Evolutionary conservation across 2,113 vertebrate species (phyloP), one percentile per base, ranked within the genome.

Genomic region (Todiramphus chloris): DNA sequence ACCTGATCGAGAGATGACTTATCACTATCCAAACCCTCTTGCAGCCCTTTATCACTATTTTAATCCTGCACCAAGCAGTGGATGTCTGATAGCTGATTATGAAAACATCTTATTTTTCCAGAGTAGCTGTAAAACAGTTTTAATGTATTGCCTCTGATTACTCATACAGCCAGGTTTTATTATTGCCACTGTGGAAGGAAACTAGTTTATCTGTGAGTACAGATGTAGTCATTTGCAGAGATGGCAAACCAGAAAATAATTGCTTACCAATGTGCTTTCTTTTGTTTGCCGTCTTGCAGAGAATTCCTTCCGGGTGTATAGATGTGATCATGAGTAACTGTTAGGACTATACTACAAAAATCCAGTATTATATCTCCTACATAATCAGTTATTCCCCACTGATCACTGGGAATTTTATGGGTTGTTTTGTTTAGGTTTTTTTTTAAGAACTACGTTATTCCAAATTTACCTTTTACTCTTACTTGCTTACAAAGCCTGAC

Each of bases 131-230:
- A 87, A 96, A 93, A 37, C 46, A 62, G 7, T 69, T 92, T 89
- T 91, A 96, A 93, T 81, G 24, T 79, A 80, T 96, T 95, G 74
- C 31, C n/a, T 85, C 83, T 76, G n/a, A 94, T 83, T 96, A 66
- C 70, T 87, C 74, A 41, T 87, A 62, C 48, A 87, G 46, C 31
- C 46, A 87, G 64, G 44, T 85, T 94, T 92, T 70, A 77, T 96
- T 92, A 92, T 83, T 85, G 39, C 53, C 16, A 20, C 39, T 80
- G 58, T 0, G 0, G 67, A 94, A 94, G 43, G 46, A 95, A 95
- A 66, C 53, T 62, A 84, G 51, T 89, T 95, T 96, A 95, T 93
- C 76, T 94, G 68, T 80, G 66, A 85, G 77, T 80, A 80, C 76
- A 95, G 70, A 76, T 66, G 78, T 46, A 83, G 88, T 72, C 74